phyloP scores from a whole-genome alignment of 2,113 vertebrate genomes.

The Macaca nemestrina region DNA sequence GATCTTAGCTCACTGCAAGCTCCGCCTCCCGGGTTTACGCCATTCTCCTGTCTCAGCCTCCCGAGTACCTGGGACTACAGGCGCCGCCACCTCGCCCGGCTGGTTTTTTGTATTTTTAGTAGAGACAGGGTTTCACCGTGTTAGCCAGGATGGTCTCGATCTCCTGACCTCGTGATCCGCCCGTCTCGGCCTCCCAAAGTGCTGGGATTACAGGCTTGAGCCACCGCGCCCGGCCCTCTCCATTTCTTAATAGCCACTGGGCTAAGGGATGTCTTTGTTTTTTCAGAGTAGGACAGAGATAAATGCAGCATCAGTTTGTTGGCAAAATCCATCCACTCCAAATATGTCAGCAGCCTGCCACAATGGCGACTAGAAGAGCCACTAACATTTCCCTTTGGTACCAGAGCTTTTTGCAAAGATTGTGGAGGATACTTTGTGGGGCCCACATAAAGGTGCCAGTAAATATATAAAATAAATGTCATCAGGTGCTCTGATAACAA shows the following conservation, averaged over 20 bases:
- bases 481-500: background rate
- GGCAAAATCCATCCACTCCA: conserved; percentile 6
- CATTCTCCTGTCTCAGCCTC: too few relatives aligned
- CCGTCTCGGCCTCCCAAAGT: too few relatives aligned
- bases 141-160: too few relatives aligned
- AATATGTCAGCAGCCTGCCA: background rate
- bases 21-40: too few relatives aligned
- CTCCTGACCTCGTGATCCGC: too few relatives aligned
- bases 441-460: background rate
- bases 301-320: background rate
- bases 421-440: background rate
- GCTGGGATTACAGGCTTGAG: too few relatives aligned
- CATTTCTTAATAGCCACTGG: background rate
- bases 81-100: too few relatives aligned
- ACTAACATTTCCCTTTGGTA: background rate
- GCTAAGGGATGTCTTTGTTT: background rate
- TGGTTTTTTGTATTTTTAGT: too few relatives aligned
- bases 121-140: too few relatives aligned
- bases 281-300: background rate
- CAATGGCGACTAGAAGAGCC: background rate
- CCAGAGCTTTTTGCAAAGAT: background rate
- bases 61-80: too few relatives aligned
- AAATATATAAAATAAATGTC: background rate
- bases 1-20: too few relatives aligned
- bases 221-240: too few relatives aligned